Conservation (phyloP, 1,140 invertebrate genomes). For the Bicyclus anynana region DNA sequence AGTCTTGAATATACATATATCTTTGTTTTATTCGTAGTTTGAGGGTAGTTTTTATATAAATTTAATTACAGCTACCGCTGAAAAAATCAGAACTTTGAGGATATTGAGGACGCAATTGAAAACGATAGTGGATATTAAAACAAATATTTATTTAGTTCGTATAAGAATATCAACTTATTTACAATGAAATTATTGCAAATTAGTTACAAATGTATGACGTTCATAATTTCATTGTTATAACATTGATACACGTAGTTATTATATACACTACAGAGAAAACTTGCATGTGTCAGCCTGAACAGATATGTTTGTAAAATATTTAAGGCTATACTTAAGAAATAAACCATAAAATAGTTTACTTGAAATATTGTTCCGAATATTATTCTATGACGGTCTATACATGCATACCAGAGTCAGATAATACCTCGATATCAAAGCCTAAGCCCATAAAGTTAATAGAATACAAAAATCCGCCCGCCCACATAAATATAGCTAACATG, state of each 20-base stretch:
- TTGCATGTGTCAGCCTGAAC: constrained; percentile 71
- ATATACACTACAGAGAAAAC: constrained; percentile 76
- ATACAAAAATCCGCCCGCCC: no score
- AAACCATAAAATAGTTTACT: constrained; percentile 59
- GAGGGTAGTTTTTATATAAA: constrained; percentile 11
- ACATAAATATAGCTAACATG: no score
- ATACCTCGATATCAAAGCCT: no score
- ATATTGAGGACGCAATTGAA: constrained; percentile 27
- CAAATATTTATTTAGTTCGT: constrained; percentile 73
- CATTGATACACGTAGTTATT: constrained; percentile 63
- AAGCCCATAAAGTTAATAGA: no score
- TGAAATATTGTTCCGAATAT: constrained; percentile 70
- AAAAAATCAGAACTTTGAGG: constrained; percentile 38
- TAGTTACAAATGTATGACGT: constrained; percentile 46
- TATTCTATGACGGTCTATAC: constrained; percentile 39
- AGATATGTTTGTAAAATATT: constrained; percentile 70
- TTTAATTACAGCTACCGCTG: constrained; percentile 25
- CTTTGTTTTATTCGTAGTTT: no score
- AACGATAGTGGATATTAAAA: constrained; percentile 63
- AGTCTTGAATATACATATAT: no score
- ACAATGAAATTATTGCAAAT: constrained; percentile 73
- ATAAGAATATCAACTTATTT: constrained; percentile 73
- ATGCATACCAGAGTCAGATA: no score
- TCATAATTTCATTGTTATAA: constrained; percentile 74
- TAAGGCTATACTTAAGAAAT: constrained; percentile 71